phyloP scores from a whole-genome alignment of 2,888 invertebrate genomes.

The Nomada flava region DNA sequence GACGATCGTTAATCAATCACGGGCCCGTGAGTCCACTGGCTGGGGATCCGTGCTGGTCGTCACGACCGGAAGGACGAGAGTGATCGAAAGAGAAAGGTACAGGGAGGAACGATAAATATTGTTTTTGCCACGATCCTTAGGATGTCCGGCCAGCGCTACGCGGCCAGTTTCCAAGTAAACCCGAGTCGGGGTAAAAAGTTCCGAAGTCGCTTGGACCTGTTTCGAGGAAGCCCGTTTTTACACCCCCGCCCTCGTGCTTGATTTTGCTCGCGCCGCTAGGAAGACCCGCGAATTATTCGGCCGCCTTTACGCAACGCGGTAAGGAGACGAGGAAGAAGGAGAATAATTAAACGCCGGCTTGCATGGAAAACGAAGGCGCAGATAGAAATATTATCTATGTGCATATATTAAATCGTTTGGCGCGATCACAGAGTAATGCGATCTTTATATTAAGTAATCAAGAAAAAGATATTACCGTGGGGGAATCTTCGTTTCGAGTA shows the following conservation, averaged over 20 bases:
- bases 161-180: slow-evolving; percentile 76
- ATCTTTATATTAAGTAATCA: too few species aligned
- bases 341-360: background rate
- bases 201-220: slow-evolving; percentile 44
- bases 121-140: slow-evolving; percentile 73
- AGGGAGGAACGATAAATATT: slow-evolving; percentile 78
- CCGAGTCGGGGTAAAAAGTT: slow-evolving; percentile 66
- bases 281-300: background rate
- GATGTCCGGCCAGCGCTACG: slow-evolving; percentile 54
- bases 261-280: background rate
- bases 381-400: too few species aligned
- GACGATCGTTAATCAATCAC: slow-evolving; percentile 81
- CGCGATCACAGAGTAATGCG: too few species aligned
- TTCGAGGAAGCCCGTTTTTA: slow-evolving; percentile 46
- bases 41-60: slow-evolving; percentile 56
- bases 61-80: slow-evolving; percentile 63
- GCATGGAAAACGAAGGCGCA: background rate
- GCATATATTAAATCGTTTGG: too few species aligned
- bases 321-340: too few species aligned
- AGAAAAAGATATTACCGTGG: too few species aligned
- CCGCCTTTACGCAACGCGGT: background rate
- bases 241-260: slow-evolving; percentile 31
- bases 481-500: too few species aligned
- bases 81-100: slow-evolving; percentile 64
- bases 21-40: slow-evolving; percentile 49